phyloP scores from a whole-genome alignment of 2,113 vertebrate species.

The Pagrus major region DNA sequence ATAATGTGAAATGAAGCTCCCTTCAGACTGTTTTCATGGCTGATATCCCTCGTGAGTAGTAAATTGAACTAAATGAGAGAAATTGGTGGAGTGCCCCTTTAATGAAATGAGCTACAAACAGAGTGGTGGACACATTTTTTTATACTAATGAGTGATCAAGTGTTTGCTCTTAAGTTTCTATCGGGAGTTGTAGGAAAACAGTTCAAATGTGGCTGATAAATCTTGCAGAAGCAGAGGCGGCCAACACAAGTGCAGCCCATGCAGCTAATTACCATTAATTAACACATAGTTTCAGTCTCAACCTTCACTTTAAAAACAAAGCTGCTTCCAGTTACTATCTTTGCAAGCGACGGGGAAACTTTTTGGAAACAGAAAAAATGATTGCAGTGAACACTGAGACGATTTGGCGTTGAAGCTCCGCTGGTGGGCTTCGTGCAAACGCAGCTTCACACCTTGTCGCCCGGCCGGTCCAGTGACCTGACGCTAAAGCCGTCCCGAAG shows the following conservation, averaged over 20 bases:
- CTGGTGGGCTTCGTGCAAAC: slow-evolving; percentile 2
- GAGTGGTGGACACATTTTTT: background rate
- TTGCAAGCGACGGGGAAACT: too few relatives aligned
- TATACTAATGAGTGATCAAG: background rate
- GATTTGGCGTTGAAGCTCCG: slow-evolving; percentile 21
- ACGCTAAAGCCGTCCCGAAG: slow-evolving; percentile 26
- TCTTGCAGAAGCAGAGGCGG: too few relatives aligned
- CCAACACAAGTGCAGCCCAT: too few relatives aligned
- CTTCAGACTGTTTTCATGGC: background rate
- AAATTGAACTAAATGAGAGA: background rate
- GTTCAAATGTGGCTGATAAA: too few relatives aligned
- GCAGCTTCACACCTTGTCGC: slow-evolving; percentile 33
- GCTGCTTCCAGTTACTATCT: too few relatives aligned
- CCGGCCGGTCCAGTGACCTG: slow-evolving; percentile 40
- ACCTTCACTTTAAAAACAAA: too few relatives aligned
- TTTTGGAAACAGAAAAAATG: background rate
- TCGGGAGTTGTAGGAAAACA: background rate
- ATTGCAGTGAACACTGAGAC: background rate
- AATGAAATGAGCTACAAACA: background rate
- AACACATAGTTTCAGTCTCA: too few relatives aligned
- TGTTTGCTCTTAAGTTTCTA: background rate
- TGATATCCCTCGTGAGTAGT: background rate
- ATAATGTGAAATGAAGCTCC: background rate
- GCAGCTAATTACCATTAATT: too few relatives aligned
- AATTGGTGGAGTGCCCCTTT: too few relatives aligned